Evolutionary conservation across 2,797 vertebrate species (phyloP).

Genomic region (Muscicapa striata): DNA sequence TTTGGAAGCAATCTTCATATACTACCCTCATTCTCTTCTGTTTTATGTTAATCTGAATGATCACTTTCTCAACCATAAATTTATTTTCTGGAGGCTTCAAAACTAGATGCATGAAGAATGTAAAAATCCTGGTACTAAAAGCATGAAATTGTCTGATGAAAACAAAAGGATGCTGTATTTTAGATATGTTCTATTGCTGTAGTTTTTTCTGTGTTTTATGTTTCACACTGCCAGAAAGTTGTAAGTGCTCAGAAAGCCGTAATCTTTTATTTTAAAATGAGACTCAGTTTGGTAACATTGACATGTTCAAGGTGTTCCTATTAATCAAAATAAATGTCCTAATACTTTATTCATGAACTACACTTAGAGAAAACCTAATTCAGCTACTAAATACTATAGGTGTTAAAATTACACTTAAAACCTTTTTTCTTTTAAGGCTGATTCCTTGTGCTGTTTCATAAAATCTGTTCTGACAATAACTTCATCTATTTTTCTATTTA

Average conservation of each 20-base stretch:
- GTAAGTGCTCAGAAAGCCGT: not conserved
- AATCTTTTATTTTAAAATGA: slow-evolving; percentile 3
- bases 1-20: not conserved
- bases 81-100: slow-evolving; percentile 8
- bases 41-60: not conserved
- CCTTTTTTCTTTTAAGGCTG: not conserved
- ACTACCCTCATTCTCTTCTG: not conserved
- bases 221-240: not conserved
- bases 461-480: slow-evolving; percentile 45
- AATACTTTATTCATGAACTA: slow-evolving; percentile 28
- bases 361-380: slow-evolving; percentile 41
- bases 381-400: slow-evolving; percentile 24
- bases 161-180: not conserved
- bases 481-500: slow-evolving; percentile 49
- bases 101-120: slow-evolving; percentile 1
- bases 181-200: not conserved
- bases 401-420: not conserved
- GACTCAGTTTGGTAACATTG: not conserved
- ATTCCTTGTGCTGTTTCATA: not conserved
- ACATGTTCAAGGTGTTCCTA: not conserved
- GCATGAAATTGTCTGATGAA: not conserved
- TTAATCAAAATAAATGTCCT: slow-evolving; percentile 42
- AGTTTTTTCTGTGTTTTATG: not conserved
- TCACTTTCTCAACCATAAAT: not conserved
- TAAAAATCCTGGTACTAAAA: slow-evolving; percentile 30